These are phyloP conservation scores for Mesorhabditis spiculigera DNA, from an alignment of 2,888 invertebrate species.

Conservation along the genomic window DNA sequence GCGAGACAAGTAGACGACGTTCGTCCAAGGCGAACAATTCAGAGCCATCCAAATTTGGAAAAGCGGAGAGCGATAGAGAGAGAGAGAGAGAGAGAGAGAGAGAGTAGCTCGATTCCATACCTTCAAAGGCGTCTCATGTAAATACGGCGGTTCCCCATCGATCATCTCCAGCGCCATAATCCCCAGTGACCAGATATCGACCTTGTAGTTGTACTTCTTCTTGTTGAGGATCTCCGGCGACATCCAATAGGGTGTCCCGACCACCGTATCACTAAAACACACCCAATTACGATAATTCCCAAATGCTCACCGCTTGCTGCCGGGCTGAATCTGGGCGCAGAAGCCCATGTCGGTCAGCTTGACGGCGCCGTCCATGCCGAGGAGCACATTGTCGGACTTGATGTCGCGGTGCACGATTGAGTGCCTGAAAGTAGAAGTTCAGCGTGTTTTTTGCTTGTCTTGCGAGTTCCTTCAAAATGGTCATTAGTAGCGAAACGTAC, in stretches of 20 bases:
- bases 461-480: not conserved
- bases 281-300: conserved; percentile 53
- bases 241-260: conserved; percentile 70
- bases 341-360: conserved; percentile 83
- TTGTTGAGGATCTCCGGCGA: conserved; percentile 70
- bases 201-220: conserved; percentile 57
- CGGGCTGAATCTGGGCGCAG: conserved; percentile 90
- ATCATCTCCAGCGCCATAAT: conserved; percentile 98
- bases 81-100: too few relatives aligned
- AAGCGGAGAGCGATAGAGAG: too few relatives aligned
- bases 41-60: too few relatives aligned
- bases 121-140: conserved; percentile 80
- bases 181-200: conserved; percentile 83
- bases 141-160: conserved; percentile 86
- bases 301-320: conserved; percentile 69
- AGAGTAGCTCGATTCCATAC: conserved; percentile 15
- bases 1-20: not conserved
- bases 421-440: conserved; percentile 50
- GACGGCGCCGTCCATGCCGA: conserved; percentile 72
- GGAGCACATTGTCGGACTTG: conserved; percentile 91
- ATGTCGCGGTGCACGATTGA: conserved; percentile 91
- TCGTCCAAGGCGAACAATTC: too few relatives aligned
- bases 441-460: not conserved
- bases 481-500: conserved; percentile 20
- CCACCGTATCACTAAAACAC: conserved; percentile 46